Evolutionary conservation across 2,888 invertebrate genomes (phyloP).

Genomic region (Campopleginae sp.): DNA sequence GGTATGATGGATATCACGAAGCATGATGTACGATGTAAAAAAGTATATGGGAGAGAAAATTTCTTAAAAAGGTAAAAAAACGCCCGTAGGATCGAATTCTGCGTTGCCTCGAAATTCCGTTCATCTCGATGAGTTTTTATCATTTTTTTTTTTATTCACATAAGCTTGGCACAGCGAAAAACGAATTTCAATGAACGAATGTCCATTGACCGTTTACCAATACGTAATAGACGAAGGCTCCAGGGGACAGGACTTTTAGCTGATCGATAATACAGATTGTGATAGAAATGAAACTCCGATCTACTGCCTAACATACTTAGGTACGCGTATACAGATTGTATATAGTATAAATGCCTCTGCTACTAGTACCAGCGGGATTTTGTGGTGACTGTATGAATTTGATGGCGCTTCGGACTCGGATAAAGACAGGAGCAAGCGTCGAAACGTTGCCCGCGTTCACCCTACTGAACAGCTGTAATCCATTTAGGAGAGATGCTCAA

Average conservation of each 20-base stretch:
- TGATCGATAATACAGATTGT: constrained; percentile 54
- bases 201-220: not conserved
- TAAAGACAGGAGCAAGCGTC: constrained; percentile 61
- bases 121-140: not conserved
- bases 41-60: constrained; percentile 34
- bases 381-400: constrained; percentile 51
- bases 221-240: not conserved
- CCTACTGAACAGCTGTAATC: constrained; percentile 66
- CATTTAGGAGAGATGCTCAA: constrained; percentile 63
- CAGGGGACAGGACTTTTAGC: not conserved
- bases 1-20: not conserved
- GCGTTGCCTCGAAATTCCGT: not conserved
- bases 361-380: constrained; percentile 12
- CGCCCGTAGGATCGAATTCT: constrained; percentile 20
- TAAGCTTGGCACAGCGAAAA: not conserved
- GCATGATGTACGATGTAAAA: constrained; percentile 16
- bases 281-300: constrained; percentile 29
- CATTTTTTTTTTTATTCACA: not conserved
- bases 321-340: not conserved
- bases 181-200: not conserved
- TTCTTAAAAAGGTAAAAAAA: constrained; percentile 5
- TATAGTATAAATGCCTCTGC: constrained; percentile 20
- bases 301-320: constrained; percentile 2
- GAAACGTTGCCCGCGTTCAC: constrained; percentile 59
- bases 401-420: constrained; percentile 61